These are phyloP conservation scores for Hydractinia symbiolongicarpus DNA, from an alignment of 30 jellyfish, hydroid and myxozoan genomes.

Conservation along the genomic window DNA sequence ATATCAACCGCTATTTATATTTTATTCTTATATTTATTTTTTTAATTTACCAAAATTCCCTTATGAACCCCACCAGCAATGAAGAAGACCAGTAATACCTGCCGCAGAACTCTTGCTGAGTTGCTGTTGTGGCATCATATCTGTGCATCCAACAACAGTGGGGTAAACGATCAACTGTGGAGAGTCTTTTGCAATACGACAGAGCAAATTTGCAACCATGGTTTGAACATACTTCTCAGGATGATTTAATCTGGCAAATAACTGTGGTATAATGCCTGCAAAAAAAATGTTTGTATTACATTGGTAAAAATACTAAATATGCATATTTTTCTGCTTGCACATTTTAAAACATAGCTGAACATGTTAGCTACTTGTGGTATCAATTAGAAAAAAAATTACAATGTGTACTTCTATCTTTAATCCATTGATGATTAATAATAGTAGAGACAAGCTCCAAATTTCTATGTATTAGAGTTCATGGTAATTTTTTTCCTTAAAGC, in stretches of 20 bases:
- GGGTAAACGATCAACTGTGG: constrained; percentile 94
- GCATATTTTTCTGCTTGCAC: no score
- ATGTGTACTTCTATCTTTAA: no score
- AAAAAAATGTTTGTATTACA: not conserved
- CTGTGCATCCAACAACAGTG: constrained; percentile 98
- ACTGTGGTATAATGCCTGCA: constrained; percentile 96
- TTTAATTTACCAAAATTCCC: no score
- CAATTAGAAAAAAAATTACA: no score
- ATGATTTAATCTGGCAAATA: constrained; percentile 90
- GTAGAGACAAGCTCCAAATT: no score
- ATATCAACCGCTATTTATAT: not conserved
- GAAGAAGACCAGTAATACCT: constrained; percentile 36
- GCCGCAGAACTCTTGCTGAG: constrained; percentile 86
- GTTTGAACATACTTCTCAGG: constrained; percentile 92
- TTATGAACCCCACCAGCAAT: no score
- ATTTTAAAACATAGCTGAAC: no score
- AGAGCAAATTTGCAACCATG: constrained; percentile 75
- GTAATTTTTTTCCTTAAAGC: no score
- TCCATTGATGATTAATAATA: no score
- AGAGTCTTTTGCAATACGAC: constrained; percentile 91
- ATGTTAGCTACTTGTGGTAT: no score
- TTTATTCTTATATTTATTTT: not conserved
- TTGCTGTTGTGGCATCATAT: constrained; percentile 80
- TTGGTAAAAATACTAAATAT: no score
- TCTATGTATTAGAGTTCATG: no score